Evolutionary conservation across 2,113 vertebrate species (phyloP), one percentile per base, ranked within the genome.

Genomic region (Romanogobio albipinnatus): DNA sequence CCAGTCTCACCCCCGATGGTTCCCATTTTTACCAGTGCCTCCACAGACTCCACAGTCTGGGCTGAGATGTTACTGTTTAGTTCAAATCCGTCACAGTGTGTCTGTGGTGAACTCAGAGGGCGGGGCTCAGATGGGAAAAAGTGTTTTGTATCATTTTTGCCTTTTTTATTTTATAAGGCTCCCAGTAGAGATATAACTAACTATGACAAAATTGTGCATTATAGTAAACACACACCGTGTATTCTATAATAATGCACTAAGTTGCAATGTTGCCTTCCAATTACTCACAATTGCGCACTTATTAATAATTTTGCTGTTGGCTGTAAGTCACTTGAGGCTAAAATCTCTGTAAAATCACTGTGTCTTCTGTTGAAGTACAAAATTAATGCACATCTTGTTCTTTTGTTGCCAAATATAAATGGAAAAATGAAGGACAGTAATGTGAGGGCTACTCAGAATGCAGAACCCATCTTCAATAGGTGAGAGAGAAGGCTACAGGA

Each of bases 271-370:
- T 68, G 33, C 64, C 29, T 68, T 70, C 33, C 3, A 19, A 11
- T 70, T 70, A 39, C 19, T 43, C 4, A 43, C 68, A 73, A 45
- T 47, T 45, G 14, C 22, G 6, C 39, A 43, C 22, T 71, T 45
- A n/a, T 71, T 71, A n/a, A 43, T 71, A 19, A n/a, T 71, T 45
- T 43, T 71, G 36, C 68, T 71, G 36, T 45, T 71, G 68, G 39
- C 43, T 47, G 45, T 73, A 24, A 24, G 43, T 24, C 39, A 73
- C 43, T n/a, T 73, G 43, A 73, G 43, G 11, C 36, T 47, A 73
- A 47, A 73, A 73, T 24, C 10, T 1, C 22, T 73, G 39, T 73
- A 45, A 73, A 71, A 45, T 9, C 14, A 1, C n/a, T n/a, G n/a
- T n/a, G 22, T 73, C 4, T 33, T 19, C 15, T 68, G 1, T 7